Evolutionary conservation across 2,113 vertebrate species (phyloP).

Genomic region (Ploceus nigricollis): DNA sequence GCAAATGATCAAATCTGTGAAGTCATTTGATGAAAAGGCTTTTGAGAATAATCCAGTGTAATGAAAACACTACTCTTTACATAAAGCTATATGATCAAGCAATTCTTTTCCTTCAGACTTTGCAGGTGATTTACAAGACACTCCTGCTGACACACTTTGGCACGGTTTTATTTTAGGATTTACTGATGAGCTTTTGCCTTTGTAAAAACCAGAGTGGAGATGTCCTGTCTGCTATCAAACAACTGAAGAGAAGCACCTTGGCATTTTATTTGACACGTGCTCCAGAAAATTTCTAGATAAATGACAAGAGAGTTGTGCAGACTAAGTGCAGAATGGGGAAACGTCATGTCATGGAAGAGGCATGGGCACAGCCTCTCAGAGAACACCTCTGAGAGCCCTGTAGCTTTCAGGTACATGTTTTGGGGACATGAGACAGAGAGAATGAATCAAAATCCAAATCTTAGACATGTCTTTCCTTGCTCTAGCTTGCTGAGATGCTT

Average conservation of each 20-base stretch:
- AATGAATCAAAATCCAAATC: not conserved
- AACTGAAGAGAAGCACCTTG: not conserved
- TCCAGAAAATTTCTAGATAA: not conserved
- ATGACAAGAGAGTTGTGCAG: not conserved
- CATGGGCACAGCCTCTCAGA: not conserved
- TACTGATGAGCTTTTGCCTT: not conserved
- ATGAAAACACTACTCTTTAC: not conserved
- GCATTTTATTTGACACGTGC: not conserved
- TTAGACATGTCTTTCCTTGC: not conserved
- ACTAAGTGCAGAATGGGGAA: not conserved
- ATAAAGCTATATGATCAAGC: not conserved
- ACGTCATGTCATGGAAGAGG: not conserved
- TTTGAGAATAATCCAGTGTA: not conserved
- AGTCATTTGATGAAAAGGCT: not conserved
- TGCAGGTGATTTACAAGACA: not conserved
- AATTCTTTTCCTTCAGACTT: not conserved
- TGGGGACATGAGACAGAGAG: not conserved
- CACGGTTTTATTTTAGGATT: not conserved
- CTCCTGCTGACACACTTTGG: not conserved
- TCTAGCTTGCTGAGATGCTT: not conserved
- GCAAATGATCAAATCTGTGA: not conserved
- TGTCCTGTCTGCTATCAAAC: not conserved
- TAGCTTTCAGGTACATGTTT: not conserved
- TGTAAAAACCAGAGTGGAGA: not conserved
- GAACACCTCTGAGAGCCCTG: not conserved